Evolutionary conservation across 2,797 vertebrate species (phyloP).

Genomic region (Mallotus villosus): DNA sequence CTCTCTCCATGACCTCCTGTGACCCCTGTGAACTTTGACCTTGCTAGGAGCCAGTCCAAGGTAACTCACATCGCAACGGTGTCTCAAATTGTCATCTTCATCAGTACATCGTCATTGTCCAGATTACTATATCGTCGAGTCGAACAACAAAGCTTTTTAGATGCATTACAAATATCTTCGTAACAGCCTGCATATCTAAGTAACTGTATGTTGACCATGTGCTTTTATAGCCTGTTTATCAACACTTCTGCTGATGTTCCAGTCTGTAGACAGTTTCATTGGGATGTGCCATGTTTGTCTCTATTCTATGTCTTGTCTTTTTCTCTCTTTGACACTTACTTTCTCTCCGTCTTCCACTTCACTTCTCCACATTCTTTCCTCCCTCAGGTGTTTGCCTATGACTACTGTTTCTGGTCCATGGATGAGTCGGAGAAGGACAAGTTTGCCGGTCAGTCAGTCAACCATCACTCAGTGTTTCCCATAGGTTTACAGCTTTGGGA

Average conservation of each 20-base stretch:
- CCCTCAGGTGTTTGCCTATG: constrained; percentile 85
- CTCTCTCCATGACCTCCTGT: constrained; percentile 44
- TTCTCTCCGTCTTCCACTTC: not conserved
- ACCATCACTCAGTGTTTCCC: no score
- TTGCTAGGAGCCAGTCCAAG: constrained; percentile 79
- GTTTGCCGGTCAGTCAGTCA: constrained; percentile 78
- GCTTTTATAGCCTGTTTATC: no score
- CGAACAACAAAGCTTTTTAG: no score
- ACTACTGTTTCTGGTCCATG: constrained; percentile 92
- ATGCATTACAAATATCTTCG: no score
- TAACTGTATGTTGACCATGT: not conserved
- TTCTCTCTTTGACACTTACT: not conserved
- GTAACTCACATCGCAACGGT: constrained; percentile 52
- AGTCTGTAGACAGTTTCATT: constrained; percentile 3
- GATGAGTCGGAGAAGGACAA: constrained; percentile 85
- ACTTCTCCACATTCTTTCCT: not conserved
- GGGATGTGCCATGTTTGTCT: not conserved
- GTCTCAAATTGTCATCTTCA: no score
- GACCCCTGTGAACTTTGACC: constrained; percentile 47
- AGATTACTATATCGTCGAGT: no score
- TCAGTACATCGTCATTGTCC: no score
- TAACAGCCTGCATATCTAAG: not conserved
- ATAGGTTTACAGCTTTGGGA: no score
- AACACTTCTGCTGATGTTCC: not conserved
- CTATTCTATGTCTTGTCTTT: no score